These are phyloP conservation scores for Laspeyria flexula DNA, from an alignment of 2,888 invertebrate species.

Conservation along the genomic window DNA sequence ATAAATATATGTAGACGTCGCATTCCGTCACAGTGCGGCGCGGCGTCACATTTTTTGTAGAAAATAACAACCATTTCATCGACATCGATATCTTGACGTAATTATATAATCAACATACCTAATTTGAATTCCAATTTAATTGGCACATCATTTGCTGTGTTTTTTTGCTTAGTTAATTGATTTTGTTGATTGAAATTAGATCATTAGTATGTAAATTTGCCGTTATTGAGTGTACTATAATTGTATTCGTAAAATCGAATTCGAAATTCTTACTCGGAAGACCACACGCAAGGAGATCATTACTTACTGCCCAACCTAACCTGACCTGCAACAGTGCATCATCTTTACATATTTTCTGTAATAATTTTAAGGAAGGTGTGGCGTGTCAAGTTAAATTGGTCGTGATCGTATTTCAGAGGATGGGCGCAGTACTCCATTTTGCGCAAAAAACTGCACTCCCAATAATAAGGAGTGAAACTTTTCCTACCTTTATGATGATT, in stretches of 20 bases:
- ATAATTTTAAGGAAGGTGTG: constrained; percentile 44
- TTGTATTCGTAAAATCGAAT: constrained; percentile 58
- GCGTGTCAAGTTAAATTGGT: constrained; percentile 51
- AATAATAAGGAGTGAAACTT: constrained; percentile 60
- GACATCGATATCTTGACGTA: constrained; percentile 55
- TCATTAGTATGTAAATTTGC: constrained; percentile 58
- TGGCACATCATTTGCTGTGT: constrained; percentile 55
- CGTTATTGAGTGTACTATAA: constrained; percentile 54
- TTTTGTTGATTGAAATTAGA: constrained; percentile 56
- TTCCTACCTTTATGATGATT: constrained; percentile 55
- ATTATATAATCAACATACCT: constrained; percentile 60
- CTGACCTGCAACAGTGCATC: constrained; percentile 48
- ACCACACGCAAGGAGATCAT: constrained; percentile 73
- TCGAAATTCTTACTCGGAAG: constrained; percentile 59
- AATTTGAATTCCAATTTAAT: constrained; percentile 62
- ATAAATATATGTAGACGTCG: constrained; percentile 52
- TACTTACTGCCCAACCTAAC: constrained; percentile 54
- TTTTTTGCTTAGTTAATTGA: constrained; percentile 59
- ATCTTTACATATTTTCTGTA: constrained; percentile 49
- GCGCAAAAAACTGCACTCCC: constrained; percentile 54
- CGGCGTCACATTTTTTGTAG: constrained; percentile 46
- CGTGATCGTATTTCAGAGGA: constrained; percentile 58
- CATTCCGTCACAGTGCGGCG: constrained; percentile 47
- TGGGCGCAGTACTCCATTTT: constrained; percentile 66
- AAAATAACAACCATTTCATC: constrained; percentile 56